Evolutionary conservation across 1,140 invertebrate species (phyloP), one percentile per base, ranked within the genome.

Genomic region (Penaeus indicus): DNA sequence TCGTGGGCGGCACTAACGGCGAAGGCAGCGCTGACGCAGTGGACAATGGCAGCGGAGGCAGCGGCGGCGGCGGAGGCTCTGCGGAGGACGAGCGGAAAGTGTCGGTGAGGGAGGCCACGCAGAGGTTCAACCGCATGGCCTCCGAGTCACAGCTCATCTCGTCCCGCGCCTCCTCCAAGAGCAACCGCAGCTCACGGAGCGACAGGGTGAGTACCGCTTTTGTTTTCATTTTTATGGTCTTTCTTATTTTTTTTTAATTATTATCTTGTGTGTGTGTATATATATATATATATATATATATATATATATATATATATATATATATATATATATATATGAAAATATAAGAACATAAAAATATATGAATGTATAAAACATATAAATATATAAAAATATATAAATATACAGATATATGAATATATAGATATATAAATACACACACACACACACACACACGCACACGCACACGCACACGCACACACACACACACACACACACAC

Each of bases 51-150:
- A 72, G 85, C 81, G 72, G 72, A n/a, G 79, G 85, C 63, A 60
- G 54, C n/a, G 75, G 72, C 19, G 63, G 47, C 1, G 42, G 63
- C 25, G 25, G 22, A 85, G 91, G 32, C 86, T 90, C 86, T 80
- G 89, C 75, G 38, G 86, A 87, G 61, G 78, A 91, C 85, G 90
- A 93, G 86, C 64, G 91, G 91, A 93, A 95, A 91, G 95, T 98
- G 89, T 97, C 97, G 90, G 97, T 99, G 7, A 97, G 97, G 92
- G 97, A 99, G 93, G 94, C 97, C 89, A 97, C 96, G 92, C 96
- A 97, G 93, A 97, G 97, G 92, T 97, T 98, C 92, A 98, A 98
- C 93, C 95, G 96, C 91, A 95, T 98, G 94, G 96, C 97, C 81
- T 97, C 96, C 11, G 95, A 96, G 88, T 88, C 90, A 0, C 86